Evolutionary conservation across 1,140 invertebrate genomes (phyloP).

Genomic region (Ceratosolen solmsi): DNA sequence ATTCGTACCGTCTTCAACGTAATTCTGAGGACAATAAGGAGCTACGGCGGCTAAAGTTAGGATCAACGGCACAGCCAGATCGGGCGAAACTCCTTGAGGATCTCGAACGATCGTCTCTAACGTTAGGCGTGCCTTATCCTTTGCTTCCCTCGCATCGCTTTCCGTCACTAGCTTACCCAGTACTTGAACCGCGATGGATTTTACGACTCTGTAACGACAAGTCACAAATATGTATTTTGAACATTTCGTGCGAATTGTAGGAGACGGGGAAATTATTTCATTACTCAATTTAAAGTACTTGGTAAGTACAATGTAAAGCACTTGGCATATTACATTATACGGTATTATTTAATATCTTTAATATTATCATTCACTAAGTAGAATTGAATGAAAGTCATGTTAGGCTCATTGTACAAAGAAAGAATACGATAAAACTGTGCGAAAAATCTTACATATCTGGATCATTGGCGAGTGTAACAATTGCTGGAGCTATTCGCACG

Average conservation of each 20-base stretch:
- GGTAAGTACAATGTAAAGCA: too few species aligned
- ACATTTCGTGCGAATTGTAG: too few species aligned
- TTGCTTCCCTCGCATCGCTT: slow-evolving; percentile 75
- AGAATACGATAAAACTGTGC: too few species aligned
- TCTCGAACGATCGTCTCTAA: slow-evolving; percentile 77
- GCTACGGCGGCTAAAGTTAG: slow-evolving; percentile 74
- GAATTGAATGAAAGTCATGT: too few species aligned
- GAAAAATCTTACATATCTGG: slow-evolving; percentile 80
- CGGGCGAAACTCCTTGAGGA: slow-evolving; percentile 64
- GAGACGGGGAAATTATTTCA: too few species aligned
- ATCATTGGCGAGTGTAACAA: slow-evolving; percentile 82
- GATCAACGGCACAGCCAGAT: slow-evolving; percentile 72
- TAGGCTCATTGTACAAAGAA: too few species aligned
- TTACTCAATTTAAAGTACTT: too few species aligned
- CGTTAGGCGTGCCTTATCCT: slow-evolving; percentile 82
- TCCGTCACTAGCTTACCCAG: slow-evolving; percentile 79
- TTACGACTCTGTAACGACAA: slow-evolving; percentile 74
- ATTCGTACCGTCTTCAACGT: slow-evolving; percentile 77
- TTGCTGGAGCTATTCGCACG: slow-evolving; percentile 78
- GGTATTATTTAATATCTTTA: too few species aligned
- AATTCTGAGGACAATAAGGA: slow-evolving; percentile 73
- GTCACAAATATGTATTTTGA: background rate
- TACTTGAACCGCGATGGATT: slow-evolving; percentile 78
- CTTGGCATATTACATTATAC: too few species aligned
- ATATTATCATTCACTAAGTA: too few species aligned